Percentiles rank a stretch among this genome's conserved stretches.
These are phyloP conservation scores for Pterophyllum scalare DNA, from an alignment of 2,113 vertebrate species.

Conservation along the genomic window DNA sequence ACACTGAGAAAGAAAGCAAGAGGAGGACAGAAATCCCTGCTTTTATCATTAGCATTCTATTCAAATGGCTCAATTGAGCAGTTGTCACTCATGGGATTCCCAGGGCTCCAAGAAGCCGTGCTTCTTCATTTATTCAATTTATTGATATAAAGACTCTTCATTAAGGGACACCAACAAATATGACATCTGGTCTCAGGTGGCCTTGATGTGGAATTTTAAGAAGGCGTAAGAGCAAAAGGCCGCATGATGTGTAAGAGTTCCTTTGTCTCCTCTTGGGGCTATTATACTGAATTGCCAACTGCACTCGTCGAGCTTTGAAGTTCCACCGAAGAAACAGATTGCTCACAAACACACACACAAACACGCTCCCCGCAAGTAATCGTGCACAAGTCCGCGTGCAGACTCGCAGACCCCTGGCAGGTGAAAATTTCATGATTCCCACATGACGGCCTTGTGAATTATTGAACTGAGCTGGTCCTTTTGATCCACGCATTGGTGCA, in stretches of 20 bases:
- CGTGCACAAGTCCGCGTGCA: background rate
- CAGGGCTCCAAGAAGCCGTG: conserved; percentile 53
- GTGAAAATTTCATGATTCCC: conserved; percentile 64
- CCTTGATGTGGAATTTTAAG: conserved; percentile 66
- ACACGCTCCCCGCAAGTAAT: background rate
- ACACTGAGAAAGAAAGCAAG: conserved; percentile 8
- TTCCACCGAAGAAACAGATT: conserved; percentile 27
- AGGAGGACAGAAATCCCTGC: conserved; percentile 44
- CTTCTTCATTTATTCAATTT: conserved; percentile 79
- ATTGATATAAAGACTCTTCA: conserved; percentile 77
- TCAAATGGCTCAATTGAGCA: conserved; percentile 76
- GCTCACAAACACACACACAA: background rate
- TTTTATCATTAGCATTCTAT: conserved; percentile 77
- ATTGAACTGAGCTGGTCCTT: conserved; percentile 71
- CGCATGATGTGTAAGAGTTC: conserved; percentile 36
- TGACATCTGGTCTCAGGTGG: conserved; percentile 73
- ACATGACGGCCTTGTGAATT: conserved; percentile 67
- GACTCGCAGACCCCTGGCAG: conserved; percentile 22
- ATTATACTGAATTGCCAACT: conserved; percentile 43
- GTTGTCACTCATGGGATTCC: conserved; percentile 72
- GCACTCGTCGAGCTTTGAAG: conserved; percentile 49
- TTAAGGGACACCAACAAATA: conserved; percentile 68
- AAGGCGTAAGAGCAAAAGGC: conserved; percentile 46
- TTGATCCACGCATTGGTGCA: conserved; percentile 64
- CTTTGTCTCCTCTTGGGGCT: conserved; percentile 59